Percentiles rank a stretch among this genome's conserved stretches.
phyloP scores from a whole-genome alignment of 2,888 invertebrate species.

The Orchesellides sinensis region DNA sequence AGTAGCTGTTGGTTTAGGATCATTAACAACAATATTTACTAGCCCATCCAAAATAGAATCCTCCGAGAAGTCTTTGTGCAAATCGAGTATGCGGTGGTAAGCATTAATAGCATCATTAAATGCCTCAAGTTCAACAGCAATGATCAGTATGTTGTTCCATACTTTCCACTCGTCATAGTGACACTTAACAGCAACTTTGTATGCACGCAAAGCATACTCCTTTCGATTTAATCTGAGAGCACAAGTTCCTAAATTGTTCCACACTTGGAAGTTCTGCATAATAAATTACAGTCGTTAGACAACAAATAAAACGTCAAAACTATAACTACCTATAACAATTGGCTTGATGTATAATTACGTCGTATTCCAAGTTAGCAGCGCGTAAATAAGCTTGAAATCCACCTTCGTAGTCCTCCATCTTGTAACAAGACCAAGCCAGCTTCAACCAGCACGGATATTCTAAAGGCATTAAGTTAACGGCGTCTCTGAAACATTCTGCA shows the following conservation, averaged over 20 bases:
- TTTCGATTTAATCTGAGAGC: constrained; percentile 93
- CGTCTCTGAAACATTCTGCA: constrained; percentile 86
- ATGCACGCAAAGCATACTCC: constrained; percentile 87
- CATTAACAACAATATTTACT: background rate
- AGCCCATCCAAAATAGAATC: background rate
- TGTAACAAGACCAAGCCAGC: constrained; percentile 90
- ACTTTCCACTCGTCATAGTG: constrained; percentile 96
- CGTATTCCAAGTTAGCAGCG: constrained; percentile 90
- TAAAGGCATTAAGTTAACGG: constrained; percentile 90
- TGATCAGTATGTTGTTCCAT: constrained; percentile 96
- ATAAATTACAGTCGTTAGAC: constrained; percentile 63
- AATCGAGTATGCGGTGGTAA: constrained; percentile 89
- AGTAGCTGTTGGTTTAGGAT: too few relatives aligned
- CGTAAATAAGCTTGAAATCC: constrained; percentile 91
- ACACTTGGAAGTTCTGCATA: constrained; percentile 92
- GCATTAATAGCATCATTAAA: constrained; percentile 90
- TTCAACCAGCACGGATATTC: constrained; percentile 92
- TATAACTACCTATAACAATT: too few relatives aligned
- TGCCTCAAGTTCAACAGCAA: constrained; percentile 90
- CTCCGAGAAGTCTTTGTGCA: constrained; percentile 78
- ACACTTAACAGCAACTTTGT: constrained; percentile 93
- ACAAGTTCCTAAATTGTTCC: constrained; percentile 98
- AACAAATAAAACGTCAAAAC: too few relatives aligned
- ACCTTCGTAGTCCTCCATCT: constrained; percentile 87
- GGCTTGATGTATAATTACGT: constrained; percentile 78